These are phyloP conservation scores for Lateolabrax maculatus DNA, from an alignment of 2,797 vertebrate genomes.

Conservation along the genomic window DNA sequence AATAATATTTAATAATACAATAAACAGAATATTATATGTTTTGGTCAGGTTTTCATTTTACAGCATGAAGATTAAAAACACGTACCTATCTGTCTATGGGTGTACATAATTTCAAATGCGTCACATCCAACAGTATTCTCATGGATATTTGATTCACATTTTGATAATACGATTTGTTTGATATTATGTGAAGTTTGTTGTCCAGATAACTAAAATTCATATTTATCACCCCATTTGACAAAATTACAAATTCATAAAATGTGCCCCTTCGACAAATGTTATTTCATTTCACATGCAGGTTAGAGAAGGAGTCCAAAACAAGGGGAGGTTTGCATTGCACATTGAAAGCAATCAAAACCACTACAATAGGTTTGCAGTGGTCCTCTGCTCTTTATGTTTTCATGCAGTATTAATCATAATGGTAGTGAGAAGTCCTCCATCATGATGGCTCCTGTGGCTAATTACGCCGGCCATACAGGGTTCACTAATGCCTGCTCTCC, in stretches of 20 bases:
- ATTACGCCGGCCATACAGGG: constrained; percentile 33
- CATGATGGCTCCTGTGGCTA: constrained; percentile 31
- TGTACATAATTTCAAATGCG: neutral
- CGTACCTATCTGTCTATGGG: neutral
- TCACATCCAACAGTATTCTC: neutral
- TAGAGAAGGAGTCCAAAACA: neutral
- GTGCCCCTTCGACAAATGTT: neutral
- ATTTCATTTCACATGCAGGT: neutral
- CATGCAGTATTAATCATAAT: constrained; percentile 45
- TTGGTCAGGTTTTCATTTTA: too few relatives aligned
- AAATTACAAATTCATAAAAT: neutral
- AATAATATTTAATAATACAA: neutral
- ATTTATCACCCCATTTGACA: neutral
- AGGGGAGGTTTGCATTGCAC: neutral
- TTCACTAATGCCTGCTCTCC: constrained; percentile 1
- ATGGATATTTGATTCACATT: neutral
- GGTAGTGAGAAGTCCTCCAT: constrained; percentile 24
- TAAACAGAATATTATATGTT: neutral
- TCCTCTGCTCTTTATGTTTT: constrained; percentile 40
- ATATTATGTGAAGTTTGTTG: neutral
- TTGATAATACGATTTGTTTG: neutral
- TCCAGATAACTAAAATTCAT: neutral
- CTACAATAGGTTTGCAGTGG: neutral
- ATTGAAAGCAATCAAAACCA: neutral
- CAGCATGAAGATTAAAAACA: neutral